phyloP scores from a whole-genome alignment of 2,888 invertebrate genomes.

The Ophion costatus region DNA sequence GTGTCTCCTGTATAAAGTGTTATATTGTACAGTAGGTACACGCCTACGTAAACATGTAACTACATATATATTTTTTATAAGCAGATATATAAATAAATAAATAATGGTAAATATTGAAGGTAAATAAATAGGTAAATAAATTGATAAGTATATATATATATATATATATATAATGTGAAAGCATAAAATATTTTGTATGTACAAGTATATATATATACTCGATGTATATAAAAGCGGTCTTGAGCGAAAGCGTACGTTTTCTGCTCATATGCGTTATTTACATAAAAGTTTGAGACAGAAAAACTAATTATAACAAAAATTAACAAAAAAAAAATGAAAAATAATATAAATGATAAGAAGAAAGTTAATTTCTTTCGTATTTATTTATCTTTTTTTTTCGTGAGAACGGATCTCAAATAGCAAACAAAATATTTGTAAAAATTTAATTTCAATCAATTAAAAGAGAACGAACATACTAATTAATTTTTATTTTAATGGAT shows the following conservation, averaged over 20 bases:
- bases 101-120: no score
- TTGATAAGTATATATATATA: no score
- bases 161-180: not conserved
- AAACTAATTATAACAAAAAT: conserved; percentile 2
- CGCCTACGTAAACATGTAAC: conserved; percentile 12
- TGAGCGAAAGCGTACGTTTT: conserved; percentile 50
- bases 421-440: no score
- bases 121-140: no score
- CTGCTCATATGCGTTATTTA: conserved; percentile 35
- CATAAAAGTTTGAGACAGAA: not conserved
- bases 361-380: no score
- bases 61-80: not conserved
- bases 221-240: conserved; percentile 44
- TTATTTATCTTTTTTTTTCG: no score
- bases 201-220: not conserved
- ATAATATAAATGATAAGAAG: no score
- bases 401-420: no score
- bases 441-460: no score
- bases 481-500: no score
- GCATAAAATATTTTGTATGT: conserved; percentile 6
- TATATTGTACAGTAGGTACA: conserved; percentile 29
- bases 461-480: no score
- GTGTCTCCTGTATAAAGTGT: conserved; percentile 13
- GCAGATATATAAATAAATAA: not conserved
- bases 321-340: no score